These are phyloP conservation scores for Popillia japonica DNA, from an alignment of 1,140 invertebrate genomes.

Conservation along the genomic window DNA sequence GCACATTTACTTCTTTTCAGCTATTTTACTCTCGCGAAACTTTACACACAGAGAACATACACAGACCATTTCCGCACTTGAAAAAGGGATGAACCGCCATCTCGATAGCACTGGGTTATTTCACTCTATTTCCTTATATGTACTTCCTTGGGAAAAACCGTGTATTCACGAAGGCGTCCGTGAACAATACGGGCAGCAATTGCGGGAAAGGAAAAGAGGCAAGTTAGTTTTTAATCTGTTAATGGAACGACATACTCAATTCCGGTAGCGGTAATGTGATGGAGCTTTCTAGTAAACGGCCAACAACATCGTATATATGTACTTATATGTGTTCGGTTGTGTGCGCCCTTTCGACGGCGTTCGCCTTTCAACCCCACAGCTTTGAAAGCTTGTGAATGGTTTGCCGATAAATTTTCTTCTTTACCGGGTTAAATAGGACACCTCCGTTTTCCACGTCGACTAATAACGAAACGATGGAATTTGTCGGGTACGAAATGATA, in stretches of 20 bases:
- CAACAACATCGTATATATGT: neutral
- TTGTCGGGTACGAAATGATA: neutral
- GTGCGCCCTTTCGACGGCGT: conserved; percentile 10
- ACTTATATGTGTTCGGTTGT: neutral
- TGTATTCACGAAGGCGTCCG: neutral
- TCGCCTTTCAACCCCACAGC: neutral
- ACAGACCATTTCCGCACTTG: no score
- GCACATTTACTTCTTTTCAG: no score
- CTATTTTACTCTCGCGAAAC: no score
- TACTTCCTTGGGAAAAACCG: neutral
- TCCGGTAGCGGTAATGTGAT: neutral
- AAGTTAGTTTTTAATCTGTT: conserved; percentile 11
- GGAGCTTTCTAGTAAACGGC: neutral
- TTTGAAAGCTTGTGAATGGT: neutral
- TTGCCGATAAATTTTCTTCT: conserved; percentile 8
- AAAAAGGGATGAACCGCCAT: no score
- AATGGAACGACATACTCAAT: conserved; percentile 14
- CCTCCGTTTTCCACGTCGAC: neutral
- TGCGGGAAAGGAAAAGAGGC: neutral
- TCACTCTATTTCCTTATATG: no score
- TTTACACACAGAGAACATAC: no score
- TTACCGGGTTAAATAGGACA: neutral
- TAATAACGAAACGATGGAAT: conserved; percentile 1
- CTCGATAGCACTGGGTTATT: no score
- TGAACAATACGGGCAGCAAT: neutral